phyloP scores from a whole-genome alignment of 2,888 invertebrate genomes.

The Adelognathus sp. region DNA sequence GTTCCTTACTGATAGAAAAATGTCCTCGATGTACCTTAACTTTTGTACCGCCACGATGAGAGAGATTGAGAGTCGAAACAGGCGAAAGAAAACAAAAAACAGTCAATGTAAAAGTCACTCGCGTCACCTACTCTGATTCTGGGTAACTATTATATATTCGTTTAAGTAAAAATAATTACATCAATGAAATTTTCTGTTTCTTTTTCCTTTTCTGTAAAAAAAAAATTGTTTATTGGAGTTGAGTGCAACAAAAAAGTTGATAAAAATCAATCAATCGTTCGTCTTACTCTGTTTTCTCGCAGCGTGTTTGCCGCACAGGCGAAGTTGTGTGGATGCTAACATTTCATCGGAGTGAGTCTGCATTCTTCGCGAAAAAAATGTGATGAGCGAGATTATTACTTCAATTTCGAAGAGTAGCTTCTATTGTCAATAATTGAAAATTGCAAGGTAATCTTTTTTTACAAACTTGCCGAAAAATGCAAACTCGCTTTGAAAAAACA shows the following conservation, averaged over 20 bases:
- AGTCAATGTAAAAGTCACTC: background rate
- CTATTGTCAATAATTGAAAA: no score
- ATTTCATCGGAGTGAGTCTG: no score
- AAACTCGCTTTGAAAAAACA: no score
- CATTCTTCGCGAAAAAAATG: no score
- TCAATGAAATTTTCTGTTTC: background rate
- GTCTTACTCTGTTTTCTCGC: background rate
- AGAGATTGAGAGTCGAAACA: background rate
- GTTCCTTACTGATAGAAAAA: background rate
- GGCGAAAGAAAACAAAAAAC: no score
- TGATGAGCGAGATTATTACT: no score
- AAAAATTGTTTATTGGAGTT: background rate
- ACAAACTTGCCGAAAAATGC: no score
- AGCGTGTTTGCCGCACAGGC: no score
- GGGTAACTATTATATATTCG: background rate
- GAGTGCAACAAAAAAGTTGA: background rate
- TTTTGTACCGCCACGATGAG: conserved; percentile 6
- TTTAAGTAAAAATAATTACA: background rate
- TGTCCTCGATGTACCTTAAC: background rate
- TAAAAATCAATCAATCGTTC: background rate
- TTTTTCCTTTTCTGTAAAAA: no score
- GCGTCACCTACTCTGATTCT: background rate
- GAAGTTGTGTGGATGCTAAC: no score
- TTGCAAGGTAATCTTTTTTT: no score
- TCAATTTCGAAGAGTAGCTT: no score